phyloP scores from a whole-genome alignment of 2,797 vertebrate genomes.

The Sebastes alutus region DNA sequence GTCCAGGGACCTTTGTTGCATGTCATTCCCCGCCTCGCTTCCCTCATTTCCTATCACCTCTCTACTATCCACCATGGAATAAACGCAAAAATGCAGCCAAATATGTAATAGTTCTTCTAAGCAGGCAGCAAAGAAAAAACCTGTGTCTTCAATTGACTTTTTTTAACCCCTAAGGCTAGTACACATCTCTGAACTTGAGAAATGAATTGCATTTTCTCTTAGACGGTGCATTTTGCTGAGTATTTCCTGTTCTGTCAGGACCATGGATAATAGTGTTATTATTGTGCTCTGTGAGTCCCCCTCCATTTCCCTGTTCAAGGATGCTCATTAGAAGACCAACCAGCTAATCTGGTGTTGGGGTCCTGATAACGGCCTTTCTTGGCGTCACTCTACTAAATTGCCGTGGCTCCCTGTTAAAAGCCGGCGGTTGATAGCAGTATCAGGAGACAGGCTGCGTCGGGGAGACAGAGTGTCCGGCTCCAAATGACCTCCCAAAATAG shows the following conservation, averaged over 20 bases:
- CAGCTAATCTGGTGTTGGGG: conserved; percentile 84
- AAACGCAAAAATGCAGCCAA: neutral
- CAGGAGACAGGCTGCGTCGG: conserved; percentile 85
- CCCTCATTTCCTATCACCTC: neutral
- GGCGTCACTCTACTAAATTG: conserved; percentile 90
- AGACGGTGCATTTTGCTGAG: conserved; percentile 42
- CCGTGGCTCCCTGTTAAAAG: conserved; percentile 86
- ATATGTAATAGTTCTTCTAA: neutral
- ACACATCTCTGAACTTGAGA: conserved; percentile 26
- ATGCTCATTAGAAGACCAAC: conserved; percentile 84
- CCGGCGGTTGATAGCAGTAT: conserved; percentile 88
- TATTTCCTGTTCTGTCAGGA: conserved; percentile 67
- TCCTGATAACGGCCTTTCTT: conserved; percentile 84
- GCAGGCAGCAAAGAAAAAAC: neutral
- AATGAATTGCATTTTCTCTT: conserved; percentile 29
- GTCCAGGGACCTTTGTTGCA: neutral
- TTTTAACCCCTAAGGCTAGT: neutral
- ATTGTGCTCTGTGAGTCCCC: conserved; percentile 53
- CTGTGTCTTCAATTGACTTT: neutral
- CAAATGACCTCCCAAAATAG: conserved; percentile 91
- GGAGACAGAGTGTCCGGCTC: conserved; percentile 86
- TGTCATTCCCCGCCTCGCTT: neutral
- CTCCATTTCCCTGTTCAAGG: conserved; percentile 74
- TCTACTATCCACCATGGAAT: neutral
- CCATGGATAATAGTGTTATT: conserved; percentile 66